Percentiles rank a stretch among this genome's conserved stretches.
Evolutionary conservation across 1,140 invertebrate genomes (phyloP).

Genomic region (Bursaphelenchus mucronatus): DNA sequence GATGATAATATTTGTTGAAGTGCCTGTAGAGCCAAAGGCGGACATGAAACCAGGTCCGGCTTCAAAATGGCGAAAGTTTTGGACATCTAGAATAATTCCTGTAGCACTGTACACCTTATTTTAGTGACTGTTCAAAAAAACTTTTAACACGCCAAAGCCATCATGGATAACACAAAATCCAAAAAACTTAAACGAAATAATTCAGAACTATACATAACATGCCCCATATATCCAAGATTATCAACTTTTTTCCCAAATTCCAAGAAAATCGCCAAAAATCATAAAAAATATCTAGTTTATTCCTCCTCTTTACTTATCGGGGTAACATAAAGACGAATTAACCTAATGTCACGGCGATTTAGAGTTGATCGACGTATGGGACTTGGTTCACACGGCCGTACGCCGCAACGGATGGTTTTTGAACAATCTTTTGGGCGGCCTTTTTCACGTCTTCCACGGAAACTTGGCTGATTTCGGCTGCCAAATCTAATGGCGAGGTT

Average conservation of each 20-base stretch:
- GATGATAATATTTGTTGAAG: not conserved
- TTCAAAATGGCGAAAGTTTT: slow-evolving; percentile 16
- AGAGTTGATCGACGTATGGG: slow-evolving; percentile 56
- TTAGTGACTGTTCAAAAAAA: too few relatives aligned
- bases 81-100: not conserved
- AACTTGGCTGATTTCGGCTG: slow-evolving; percentile 39
- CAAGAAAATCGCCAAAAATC: too few relatives aligned
- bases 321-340: too few relatives aligned
- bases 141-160: too few relatives aligned
- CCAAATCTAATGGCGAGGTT: slow-evolving; percentile 43
- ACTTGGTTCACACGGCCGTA: slow-evolving; percentile 52
- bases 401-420: slow-evolving; percentile 52
- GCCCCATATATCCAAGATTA: too few relatives aligned
- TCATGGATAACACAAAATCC: too few relatives aligned
- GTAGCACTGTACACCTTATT: too few relatives aligned
- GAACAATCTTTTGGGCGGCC: slow-evolving; percentile 50
- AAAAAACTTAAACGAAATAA: too few relatives aligned
- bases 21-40: not conserved
- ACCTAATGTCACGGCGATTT: slow-evolving; percentile 9
- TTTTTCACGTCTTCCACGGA: slow-evolving; percentile 52
- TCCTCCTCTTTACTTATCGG: too few relatives aligned
- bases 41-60: slow-evolving; percentile 12
- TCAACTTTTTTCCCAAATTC: too few relatives aligned
- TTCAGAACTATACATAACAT: too few relatives aligned
- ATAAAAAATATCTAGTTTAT: too few relatives aligned